Base-by-base conservation (phyloP, 1,140 invertebrate species). In the Temnothorax longispinosus region DNA sequence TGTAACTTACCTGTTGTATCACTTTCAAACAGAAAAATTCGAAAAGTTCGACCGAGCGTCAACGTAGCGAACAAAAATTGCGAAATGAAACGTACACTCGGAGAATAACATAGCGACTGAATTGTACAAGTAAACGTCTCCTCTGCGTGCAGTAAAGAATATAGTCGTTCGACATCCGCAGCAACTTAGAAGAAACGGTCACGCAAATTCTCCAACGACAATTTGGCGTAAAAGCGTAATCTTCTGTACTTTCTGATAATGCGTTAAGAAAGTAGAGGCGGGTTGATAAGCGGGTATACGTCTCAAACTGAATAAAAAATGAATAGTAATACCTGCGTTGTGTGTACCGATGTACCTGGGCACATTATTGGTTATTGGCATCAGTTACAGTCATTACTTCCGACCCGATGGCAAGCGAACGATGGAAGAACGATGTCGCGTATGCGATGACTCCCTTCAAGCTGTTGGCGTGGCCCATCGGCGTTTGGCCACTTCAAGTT, bases 401-500 rank as follows among this genome's bases (percentile, higher is more conserved):
- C 35, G 11, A 50, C 1, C 11, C 41, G 13, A 84, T 84, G 80
- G 44, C 69, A 60, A 60, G 54, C 35, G n/a, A 50, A 21, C 80
- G 18, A 60, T 74, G 80, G 58, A 56, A 54, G 7, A 64, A 71
- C 7, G 86, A 91, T 18, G 47, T 89, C n/a, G 27, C 77, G 0
- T 86, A 89, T 54, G 81, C 81, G 52, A 89, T 80, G 85, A 84
- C 47, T 4, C 81, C 82, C 8, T 62, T 88, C 27, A 87, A 86
- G 18, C 5, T 86, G 5, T 15, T 87, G 38, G 21, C 88, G 11
- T 85, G 80, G 86, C 81, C 80, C 0, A 15, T 86, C 6, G 89
- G 90, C 0, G 64, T 87, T 15, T 91, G 90, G 90, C 90, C 88
- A 6, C 65, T 91, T 35, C 60, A 86, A 13, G 8, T 60, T 10